These are phyloP conservation scores for Cetonia aurata DNA, from an alignment of 2,888 invertebrate species.

Conservation along the genomic window DNA sequence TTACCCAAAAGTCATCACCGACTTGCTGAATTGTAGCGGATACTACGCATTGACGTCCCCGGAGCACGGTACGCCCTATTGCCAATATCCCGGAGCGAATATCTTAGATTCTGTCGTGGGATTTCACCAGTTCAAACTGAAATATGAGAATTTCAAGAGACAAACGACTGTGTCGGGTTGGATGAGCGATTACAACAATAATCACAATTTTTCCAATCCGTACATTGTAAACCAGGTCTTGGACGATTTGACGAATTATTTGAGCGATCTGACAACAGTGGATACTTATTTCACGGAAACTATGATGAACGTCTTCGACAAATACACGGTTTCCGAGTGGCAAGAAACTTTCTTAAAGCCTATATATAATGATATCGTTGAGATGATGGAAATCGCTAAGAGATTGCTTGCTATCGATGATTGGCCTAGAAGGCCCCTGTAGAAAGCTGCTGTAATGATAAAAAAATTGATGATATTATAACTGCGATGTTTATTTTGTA, in stretches of 20 bases:
- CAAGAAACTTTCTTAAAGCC: slow-evolving; percentile 65
- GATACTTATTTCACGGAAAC: slow-evolving; percentile 69
- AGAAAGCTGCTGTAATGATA: slow-evolving; percentile 3
- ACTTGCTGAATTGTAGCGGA: slow-evolving; percentile 60
- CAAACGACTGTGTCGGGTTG: slow-evolving; percentile 67
- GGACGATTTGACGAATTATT: slow-evolving; percentile 68
- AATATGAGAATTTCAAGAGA: slow-evolving; percentile 67
- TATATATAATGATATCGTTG: slow-evolving; percentile 68
- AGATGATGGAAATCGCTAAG: slow-evolving; percentile 67
- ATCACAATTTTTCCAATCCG: slow-evolving; percentile 75
- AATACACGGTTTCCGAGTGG: slow-evolving; percentile 73
- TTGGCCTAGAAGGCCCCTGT: slow-evolving; percentile 71
- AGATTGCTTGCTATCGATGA: slow-evolving; percentile 65
- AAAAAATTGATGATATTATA: not conserved
- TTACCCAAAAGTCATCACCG: slow-evolving; percentile 66
- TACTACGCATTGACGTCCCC: slow-evolving; percentile 61
- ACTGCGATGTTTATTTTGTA: slow-evolving; percentile 1
- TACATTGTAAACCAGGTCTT: slow-evolving; percentile 72
- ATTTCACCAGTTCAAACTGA: slow-evolving; percentile 68
- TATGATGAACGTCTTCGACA: slow-evolving; percentile 72
- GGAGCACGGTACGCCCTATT: slow-evolving; percentile 60
- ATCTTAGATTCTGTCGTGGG: slow-evolving; percentile 61
- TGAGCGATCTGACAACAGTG: slow-evolving; percentile 67
- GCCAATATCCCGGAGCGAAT: slow-evolving; percentile 62
- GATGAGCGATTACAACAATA: slow-evolving; percentile 78